Base-by-base conservation (phyloP, 2,888 invertebrate species). In the Diarsia dahlii region DNA sequence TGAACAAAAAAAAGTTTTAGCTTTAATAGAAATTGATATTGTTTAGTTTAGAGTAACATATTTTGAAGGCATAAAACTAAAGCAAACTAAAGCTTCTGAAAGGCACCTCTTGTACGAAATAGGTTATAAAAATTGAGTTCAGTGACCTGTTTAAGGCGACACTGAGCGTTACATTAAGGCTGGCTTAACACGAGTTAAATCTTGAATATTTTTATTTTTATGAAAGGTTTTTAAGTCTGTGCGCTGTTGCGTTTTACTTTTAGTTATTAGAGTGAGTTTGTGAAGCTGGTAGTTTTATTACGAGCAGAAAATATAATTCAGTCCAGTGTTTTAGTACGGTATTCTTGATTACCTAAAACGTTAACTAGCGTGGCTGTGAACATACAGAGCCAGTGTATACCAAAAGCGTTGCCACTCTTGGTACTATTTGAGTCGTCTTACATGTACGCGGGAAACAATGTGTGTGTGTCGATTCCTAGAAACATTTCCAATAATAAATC, bases 131-230 rank as follows among this genome's bases (percentile, higher is more conserved):
- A 84, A 81, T 84, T 77, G 82, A 65, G 84, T 78, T 78, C 84
- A 78, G 56, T 82, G 84, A 84, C 85, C 84, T 78, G 68, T 78
- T 74, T 81, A 77, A 81, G 85, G 74, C 77, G 85, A 84, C 85
- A 73, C 80, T 66, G 82, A 81, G 70, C 56, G 65, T 81, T 69
- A 76, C 65, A 77, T 76, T 81, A 82, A 84, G 84, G 84, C 68
- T 71, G 82, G 84, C 76, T 84, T 76, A 76, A 60, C 69, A 74
- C 68, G 68, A 81, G 62, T 71, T 34, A 71, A 76, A 76, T 84
- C 82, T 84, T 82, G 75, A 84, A 72, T 65, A 60, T 76, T 73
- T 80, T 75, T 70, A 70, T 74, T 82, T 78, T 70, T 66, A 58
- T 74, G 54, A 78, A 83, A 71, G 62, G 62, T 70, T 80, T 74